phyloP scores from a whole-genome alignment of 2,797 vertebrate species.

The Austrolebias charrua region DNA sequence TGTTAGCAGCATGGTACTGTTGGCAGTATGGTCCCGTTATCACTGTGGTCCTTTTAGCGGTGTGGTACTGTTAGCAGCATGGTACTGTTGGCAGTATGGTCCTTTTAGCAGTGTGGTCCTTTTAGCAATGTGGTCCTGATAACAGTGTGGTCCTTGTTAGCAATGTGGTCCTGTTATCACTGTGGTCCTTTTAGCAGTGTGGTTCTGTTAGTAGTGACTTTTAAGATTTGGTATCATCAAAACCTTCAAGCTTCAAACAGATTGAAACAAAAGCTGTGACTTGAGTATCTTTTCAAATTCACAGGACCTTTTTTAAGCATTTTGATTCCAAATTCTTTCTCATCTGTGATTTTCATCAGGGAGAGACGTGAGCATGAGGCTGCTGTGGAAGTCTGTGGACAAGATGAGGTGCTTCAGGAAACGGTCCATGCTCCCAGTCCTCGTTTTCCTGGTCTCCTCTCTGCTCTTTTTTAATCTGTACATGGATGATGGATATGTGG shows the following conservation, averaged over 20 bases:
- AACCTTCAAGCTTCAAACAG: no score
- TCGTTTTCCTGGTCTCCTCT: constrained; percentile 88
- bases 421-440: constrained; percentile 87
- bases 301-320: constrained; percentile 3
- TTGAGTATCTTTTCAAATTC: background rate
- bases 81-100: no score
- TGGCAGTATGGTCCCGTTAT: no score
- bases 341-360: constrained; percentile 43
- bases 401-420: constrained; percentile 97
- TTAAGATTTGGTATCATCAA: constrained; percentile 8
- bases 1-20: no score
- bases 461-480: constrained; percentile 93
- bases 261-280: background rate
- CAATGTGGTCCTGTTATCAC: no score
- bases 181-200: no score
- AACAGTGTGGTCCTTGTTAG: no score
- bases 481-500: constrained; percentile 90
- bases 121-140: no score
- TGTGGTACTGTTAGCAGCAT: no score
- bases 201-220: background rate
- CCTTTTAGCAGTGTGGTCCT: no score
- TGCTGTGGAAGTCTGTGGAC: constrained; percentile 84
- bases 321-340: background rate
- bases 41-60: no score
- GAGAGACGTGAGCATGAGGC: constrained; percentile 75